Evolutionary conservation across 2,113 vertebrate species (phyloP), one percentile per base, ranked within the genome.

Genomic region (Pterocles orientalis): DNA sequence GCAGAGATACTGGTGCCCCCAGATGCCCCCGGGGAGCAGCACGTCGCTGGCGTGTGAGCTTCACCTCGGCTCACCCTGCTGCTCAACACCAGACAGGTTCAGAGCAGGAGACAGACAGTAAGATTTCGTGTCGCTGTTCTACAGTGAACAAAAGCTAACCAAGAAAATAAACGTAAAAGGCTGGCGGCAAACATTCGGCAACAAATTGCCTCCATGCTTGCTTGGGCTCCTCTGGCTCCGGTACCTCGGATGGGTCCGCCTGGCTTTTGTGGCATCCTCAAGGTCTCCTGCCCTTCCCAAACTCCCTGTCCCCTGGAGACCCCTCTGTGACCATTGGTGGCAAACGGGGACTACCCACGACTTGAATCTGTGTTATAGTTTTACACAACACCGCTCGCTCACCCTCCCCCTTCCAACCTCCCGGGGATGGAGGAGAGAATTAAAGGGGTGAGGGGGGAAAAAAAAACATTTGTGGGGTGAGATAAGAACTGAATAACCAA

Each of bases 301-400:
- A 26, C 47, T 36, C 39, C 2, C 20, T 1, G 21, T 10, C 14
- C 64, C 50, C 79, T 20, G 56, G 45, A 78, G 21, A 64, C 17
- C 18, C 58, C 64, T 51, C 21, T 5, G 0, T 5, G 70, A 29
- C 86, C 28, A 1, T 8, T 7, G 2, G 24, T 11, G 29, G 34
- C 56, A 69, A 62, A 41, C 1, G 4, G 43, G 29, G n/a, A 34
- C 13, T 18, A 26, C 9, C 29, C 19, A 5, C 0, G 1, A 26
- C 18, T 15, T 23, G 18, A 47, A 28, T 16, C 41, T 39, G 39
- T 39, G 39, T 12, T 12, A 10, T 39, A 39, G 39, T 39, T 39
- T 39, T 39, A 39, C 39, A 39, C 39, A 39, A 39, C 39, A 39
- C 39, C 39, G 10, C 39, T 39, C 39, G 39, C 39, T 39, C 39